Evolutionary conservation across 1,140 invertebrate species (phyloP).

Genomic region (Drosophila bipectinata): DNA sequence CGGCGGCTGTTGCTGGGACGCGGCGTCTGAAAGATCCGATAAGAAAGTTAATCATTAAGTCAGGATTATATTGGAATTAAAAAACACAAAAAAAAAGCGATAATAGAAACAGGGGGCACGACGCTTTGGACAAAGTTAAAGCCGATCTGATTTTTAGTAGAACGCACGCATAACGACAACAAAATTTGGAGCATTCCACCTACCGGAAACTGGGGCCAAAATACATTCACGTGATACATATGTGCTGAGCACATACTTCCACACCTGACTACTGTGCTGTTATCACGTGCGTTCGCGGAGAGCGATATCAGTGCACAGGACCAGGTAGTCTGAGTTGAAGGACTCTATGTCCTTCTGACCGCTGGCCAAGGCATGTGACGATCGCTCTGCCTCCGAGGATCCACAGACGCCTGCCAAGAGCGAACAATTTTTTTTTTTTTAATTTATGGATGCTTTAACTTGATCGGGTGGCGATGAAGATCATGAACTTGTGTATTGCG

Average conservation of each 20-base stretch:
- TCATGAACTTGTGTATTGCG: background rate
- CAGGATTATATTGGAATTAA: background rate
- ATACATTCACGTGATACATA: background rate
- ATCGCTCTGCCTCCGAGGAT: constrained; percentile 4
- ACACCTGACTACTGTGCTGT: background rate
- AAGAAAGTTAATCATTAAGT: background rate
- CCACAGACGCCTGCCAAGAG: constrained; percentile 43
- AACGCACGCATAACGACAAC: constrained; percentile 28
- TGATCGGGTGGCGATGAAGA: background rate
- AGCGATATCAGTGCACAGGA: constrained; percentile 67
- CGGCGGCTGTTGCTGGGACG: constrained; percentile 15
- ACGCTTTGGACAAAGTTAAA: constrained; percentile 10
- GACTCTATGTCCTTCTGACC: constrained; percentile 53
- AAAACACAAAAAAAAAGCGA: constrained; percentile 10
- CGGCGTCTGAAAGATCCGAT: constrained; percentile 41
- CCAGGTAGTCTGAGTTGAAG: constrained; percentile 64
- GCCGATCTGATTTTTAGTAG: constrained; percentile 18
- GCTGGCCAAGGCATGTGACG: constrained; percentile 8
- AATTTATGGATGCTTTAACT: background rate
- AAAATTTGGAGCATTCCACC: constrained; percentile 50
- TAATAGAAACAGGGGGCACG: constrained; percentile 3
- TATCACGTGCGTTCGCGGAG: constrained; percentile 60
- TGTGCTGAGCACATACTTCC: background rate
- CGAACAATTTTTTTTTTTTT: background rate
- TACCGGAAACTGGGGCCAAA: constrained; percentile 40